Conservation (phyloP, 2,888 invertebrate genomes). For the Acanthosoma haemorrhoidale region DNA sequence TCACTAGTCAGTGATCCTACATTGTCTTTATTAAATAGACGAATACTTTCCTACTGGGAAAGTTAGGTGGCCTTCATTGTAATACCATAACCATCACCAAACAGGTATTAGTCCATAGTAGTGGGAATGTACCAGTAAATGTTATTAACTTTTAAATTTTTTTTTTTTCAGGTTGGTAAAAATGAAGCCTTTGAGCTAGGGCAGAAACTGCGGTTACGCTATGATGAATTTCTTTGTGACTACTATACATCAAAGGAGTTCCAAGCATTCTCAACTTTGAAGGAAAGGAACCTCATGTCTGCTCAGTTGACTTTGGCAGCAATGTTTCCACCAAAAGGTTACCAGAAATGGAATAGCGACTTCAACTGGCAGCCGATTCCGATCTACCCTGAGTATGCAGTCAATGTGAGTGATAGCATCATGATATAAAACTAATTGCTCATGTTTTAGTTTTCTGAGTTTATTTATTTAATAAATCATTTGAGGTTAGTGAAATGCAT, state of each 20-base stretch:
- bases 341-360: neutral
- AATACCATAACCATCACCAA: too few relatives aligned
- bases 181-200: neutral
- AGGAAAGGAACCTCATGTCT: neutral
- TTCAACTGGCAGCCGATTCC: slow-evolving; percentile 2
- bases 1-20: too few relatives aligned
- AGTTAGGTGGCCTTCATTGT: too few relatives aligned
- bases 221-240: neutral
- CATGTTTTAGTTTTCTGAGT: too few relatives aligned
- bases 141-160: neutral
- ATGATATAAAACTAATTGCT: too few relatives aligned
- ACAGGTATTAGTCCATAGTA: too few relatives aligned
- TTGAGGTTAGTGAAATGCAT: too few relatives aligned
- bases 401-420: slow-evolving; percentile 17
- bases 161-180: slow-evolving; percentile 13
- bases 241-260: neutral
- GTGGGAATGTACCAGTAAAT: neutral
- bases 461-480: neutral
- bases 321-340: neutral
- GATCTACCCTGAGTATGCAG: neutral
- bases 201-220: neutral
- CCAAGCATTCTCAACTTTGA: neutral
- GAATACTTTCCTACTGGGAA: too few relatives aligned
- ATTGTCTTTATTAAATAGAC: too few relatives aligned
- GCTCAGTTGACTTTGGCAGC: neutral